Conservation (phyloP, 1,140 invertebrate species). For the Orussus abietinus region DNA sequence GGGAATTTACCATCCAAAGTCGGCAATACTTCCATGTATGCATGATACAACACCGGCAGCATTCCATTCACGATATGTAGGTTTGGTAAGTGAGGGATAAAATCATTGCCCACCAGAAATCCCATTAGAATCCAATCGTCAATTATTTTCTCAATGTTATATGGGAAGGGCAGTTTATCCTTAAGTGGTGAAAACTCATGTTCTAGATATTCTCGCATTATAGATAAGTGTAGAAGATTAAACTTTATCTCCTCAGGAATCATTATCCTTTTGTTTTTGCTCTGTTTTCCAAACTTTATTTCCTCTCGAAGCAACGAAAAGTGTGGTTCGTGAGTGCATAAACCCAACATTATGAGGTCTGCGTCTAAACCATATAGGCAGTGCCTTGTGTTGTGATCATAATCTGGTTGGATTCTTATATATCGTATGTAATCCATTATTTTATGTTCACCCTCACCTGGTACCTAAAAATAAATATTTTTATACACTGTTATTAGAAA, state of each 20-base stretch:
- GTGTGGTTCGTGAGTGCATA: constrained; percentile 92
- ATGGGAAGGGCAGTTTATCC: constrained; percentile 61
- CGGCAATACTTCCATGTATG: constrained; percentile 84
- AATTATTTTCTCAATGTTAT: constrained; percentile 76
- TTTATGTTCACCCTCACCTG: constrained; percentile 97
- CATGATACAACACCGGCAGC: constrained; percentile 78
- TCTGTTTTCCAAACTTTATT: constrained; percentile 73
- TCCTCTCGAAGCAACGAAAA: constrained; percentile 90
- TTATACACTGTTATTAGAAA: constrained; percentile 3
- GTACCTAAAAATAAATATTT: constrained; percentile 59
- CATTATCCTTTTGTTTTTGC: constrained; percentile 57
- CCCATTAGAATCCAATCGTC: constrained; percentile 87
- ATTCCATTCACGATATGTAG: constrained; percentile 90
- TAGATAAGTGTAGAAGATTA: constrained; percentile 85
- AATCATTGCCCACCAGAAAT: constrained; percentile 96
- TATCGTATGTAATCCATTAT: constrained; percentile 97
- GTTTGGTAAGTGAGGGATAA: constrained; percentile 91
- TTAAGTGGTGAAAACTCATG: constrained; percentile 84
- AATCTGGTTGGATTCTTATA: constrained; percentile 74
- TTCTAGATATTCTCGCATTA: constrained; percentile 90
- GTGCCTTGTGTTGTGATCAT: constrained; percentile 86
- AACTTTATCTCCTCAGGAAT: constrained; percentile 89
- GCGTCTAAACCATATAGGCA: constrained; percentile 95
- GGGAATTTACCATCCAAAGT: constrained; percentile 72
- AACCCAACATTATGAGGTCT: constrained; percentile 91